Percentiles rank a stretch among this genome's conserved stretches.
These are phyloP conservation scores for Agrenia bidenticulata DNA, from an alignment of 2,888 invertebrate species.

Conservation along the genomic window DNA sequence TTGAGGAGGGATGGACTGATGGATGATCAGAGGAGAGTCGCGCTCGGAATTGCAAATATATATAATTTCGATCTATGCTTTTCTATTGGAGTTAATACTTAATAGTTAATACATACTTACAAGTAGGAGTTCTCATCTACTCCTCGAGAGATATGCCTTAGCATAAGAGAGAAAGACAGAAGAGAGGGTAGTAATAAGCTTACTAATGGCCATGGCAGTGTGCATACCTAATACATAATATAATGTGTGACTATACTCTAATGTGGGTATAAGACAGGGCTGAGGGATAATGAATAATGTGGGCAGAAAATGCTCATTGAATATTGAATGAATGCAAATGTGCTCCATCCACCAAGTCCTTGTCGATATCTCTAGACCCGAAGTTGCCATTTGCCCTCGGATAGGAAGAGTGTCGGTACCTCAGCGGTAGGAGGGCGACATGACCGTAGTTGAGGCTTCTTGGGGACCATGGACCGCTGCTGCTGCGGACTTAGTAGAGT, in stretches of 20 bases:
- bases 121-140: too few species aligned
- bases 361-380: too few species aligned
- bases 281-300: slow-evolving; percentile 49
- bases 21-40: background rate
- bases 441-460: background rate
- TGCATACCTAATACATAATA: too few species aligned
- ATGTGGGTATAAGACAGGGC: background rate
- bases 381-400: background rate
- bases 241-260: too few species aligned
- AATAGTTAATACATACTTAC: too few species aligned
- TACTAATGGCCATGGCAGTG: too few species aligned
- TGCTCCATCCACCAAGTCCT: slow-evolving; percentile 1
- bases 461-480: background rate
- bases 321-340: slow-evolving; percentile 52
- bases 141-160: too few species aligned
- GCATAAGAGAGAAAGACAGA: too few species aligned
- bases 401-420: background rate
- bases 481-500: background rate
- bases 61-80: background rate
- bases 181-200: too few species aligned
- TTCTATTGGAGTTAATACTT: too few species aligned
- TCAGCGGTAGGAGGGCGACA: background rate
- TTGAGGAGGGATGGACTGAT: background rate
- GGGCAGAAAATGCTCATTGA: slow-evolving; percentile 50
- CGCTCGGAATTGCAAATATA: slow-evolving; percentile 5